These are phyloP conservation scores for Gallinago jamesoni DNA, from an alignment of 2,113 vertebrate species.

Conservation along the genomic window DNA sequence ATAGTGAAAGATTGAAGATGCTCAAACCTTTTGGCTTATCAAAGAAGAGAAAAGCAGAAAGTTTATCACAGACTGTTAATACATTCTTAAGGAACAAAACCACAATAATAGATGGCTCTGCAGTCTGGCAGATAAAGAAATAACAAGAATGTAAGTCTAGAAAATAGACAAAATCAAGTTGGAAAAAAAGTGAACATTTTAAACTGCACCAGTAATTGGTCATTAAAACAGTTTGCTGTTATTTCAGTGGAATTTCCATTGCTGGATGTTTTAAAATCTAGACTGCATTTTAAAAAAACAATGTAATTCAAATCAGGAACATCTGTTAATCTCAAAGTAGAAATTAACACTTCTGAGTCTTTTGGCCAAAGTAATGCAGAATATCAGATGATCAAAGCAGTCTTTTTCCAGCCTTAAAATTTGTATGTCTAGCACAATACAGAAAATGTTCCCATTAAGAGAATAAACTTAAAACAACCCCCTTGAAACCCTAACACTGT, in stretches of 20 bases:
- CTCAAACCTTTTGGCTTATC: not conserved
- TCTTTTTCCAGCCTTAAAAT: not conserved
- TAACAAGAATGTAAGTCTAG: not conserved
- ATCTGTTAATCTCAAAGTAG: not conserved
- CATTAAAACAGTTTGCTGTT: not conserved
- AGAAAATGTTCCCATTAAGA: not conserved
- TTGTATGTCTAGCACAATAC: not conserved
- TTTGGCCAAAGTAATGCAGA: not conserved
- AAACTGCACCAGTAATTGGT: not conserved
- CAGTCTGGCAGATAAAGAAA: not conserved
- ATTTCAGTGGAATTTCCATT: not conserved
- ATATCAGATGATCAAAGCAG: not conserved
- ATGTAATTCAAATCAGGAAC: not conserved
- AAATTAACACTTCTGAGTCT: not conserved
- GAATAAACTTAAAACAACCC: constrained; percentile 15
- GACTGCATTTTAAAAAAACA: not conserved
- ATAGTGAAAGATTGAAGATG: not conserved
- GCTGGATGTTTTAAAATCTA: not conserved
- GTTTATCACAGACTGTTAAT: not conserved
- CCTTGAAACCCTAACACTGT: not conserved
- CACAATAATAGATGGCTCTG: not conserved
- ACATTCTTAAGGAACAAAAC: not conserved
- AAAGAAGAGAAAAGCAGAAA: not conserved
- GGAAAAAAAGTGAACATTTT: not conserved
- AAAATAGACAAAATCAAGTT: not conserved